Evolutionary conservation across 1,140 invertebrate species (phyloP), one percentile per base, ranked within the genome.

Genomic region (Cardiocondyla obscurior): DNA sequence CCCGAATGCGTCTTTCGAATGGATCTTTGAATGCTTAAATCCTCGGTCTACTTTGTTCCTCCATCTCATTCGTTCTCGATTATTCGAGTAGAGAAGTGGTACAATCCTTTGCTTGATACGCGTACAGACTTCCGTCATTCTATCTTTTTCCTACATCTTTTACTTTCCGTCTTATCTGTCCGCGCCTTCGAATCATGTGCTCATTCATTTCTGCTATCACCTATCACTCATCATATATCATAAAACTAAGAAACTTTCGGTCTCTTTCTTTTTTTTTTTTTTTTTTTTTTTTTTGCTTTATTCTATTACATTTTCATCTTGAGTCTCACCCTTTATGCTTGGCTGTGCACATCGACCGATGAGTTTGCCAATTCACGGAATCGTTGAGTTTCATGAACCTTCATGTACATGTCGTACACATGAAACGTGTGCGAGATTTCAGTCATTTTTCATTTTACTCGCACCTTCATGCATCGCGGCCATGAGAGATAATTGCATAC

Each of bases 311-410:
- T 79, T 85, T 49, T 85, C 72, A 83, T 86, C 83, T 83, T 88
- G 46, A 86, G 88, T 85, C n/a, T n/a, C 85, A 88, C 86, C 81
- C 74, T 86, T 87, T 89, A 86, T 89, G 90, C 92, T 90, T 90
- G 84, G 90, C 91, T 91, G 90, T 92, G 91, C 91, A 92, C 91
- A 92, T 92, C 90, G 87, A 90, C 89, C 82, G 84, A 90, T 85
- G 85, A 90, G 87, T 91, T 91, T 90, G 87, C 90, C 77, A 90
- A 90, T 86, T 85, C 83, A 70, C 85, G 72, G 84, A 62, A 28
- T 88, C 81, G 82, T 87, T 67, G 55, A 82, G 69, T 72, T 64
- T 70, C 69, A 55, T 19, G 46, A 84, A 84, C 64, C 44, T 72
- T 22, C 49, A 53, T 19, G n/a, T 65, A 60, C 60, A 28, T 76